Evolutionary conservation across 2,888 invertebrate genomes (phyloP), one percentile per base, ranked within the genome.

Genomic region (Aspidiotus rigidus): DNA sequence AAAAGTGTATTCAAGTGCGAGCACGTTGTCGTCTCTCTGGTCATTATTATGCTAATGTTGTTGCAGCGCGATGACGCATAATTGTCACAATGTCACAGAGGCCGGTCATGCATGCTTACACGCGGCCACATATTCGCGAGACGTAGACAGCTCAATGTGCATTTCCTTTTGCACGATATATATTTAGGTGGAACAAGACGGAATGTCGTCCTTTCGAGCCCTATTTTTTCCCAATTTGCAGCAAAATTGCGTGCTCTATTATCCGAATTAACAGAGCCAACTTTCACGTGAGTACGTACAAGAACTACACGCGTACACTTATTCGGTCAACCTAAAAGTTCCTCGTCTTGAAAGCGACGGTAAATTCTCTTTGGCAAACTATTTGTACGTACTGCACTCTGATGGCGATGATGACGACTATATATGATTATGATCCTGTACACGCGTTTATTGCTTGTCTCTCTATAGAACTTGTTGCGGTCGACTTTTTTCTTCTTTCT

Each of bases 101-200:
- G 28, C 59, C 28, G 17, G 59, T 59, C 59, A 59, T 16, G 62
- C 62, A 44, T 62, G 62, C 62, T 49, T 28, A 62, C 41, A 62
- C 16, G 42, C 28, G 28, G 28, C 28, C 28, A 28, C 49, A 49
- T 49, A 49, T 49, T 11, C 49, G n/a, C 49, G 49, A 13, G 11
- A 49, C 49, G n/a, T 6, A 11, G 49, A 49, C 49, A 49, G 2
- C n/a, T 49, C n/a, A 49, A 49, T 49, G 49, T 49, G 49, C 49
- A 49, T 49, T 49, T 49, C 49, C n/a, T 49, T 11, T n/a, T n/a
- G 49, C 11, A 11, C 1, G n/a, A 49, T 49, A n/a, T 49, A n/a
- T n/a, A 49, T 49, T 2, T 49, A n/a, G 10, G 49, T 49, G n/a
- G 3, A n/a, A 49, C 10, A 49, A 49, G 10, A 49, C 10, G 6